Evolutionary conservation across 2,888 invertebrate species (phyloP), one percentile per base, ranked within the genome.

Genomic region (Timema cristinae): DNA sequence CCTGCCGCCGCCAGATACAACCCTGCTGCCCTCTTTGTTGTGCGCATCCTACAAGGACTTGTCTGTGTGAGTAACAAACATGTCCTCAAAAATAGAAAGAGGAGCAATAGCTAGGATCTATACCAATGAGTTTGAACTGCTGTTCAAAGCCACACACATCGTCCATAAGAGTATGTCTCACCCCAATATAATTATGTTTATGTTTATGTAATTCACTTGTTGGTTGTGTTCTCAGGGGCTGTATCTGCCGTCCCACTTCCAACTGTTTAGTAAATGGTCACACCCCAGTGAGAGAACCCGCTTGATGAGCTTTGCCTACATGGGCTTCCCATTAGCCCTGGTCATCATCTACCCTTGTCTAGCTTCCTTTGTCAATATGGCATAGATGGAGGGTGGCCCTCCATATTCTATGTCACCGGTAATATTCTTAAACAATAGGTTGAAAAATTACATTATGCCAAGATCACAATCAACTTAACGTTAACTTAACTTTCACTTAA

Each of bases 331-430:
- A 75, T 81, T 82, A 76, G 85, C 83, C 1, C 79, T 82, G 0
- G 78, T 83, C 5, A 71, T 87, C 8, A 85, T 86, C 0, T 86
- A 86, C 88, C 89, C 0, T 74, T 88, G 47, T 83, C 86, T 6
- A 87, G 86, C 47, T 81, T 84, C 16, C 79, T 90, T 8, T 89
- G 89, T 78, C 81, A 85, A 73, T 84, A 84, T 71, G 85, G 84
- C 5, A 32, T 32, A 32, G 83, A 84, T 75, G 85, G 84, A 8
- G 87, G 88, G 13, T 89, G 89, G 89, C 84, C 85, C 2, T 83
- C 84, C 10, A 85, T 88, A 7, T 89, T 89, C 79, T 89, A 89
- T 79, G 80, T 85, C 10, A 80, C 87, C 69, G 86, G 86, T 82
- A 79, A 76, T 32, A 32, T 32, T 32, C 32, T 32, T 32, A 32